Conservation (phyloP, 2,888 invertebrate genomes). For the Antheraea yamamai region DNA sequence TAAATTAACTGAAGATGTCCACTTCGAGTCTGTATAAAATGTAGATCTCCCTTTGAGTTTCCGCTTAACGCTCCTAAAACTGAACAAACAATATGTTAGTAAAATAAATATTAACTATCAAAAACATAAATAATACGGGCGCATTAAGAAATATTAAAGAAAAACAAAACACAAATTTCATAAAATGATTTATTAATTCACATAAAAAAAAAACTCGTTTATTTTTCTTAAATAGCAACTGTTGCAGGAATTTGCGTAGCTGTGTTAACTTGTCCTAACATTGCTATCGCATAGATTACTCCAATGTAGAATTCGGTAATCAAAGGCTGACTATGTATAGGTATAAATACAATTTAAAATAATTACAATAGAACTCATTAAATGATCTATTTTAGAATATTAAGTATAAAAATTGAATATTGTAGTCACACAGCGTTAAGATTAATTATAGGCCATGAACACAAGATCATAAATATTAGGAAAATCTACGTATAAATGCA, state of each 20-base stretch:
- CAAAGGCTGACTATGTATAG: not conserved
- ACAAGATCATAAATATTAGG: not conserved
- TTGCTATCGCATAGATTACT: not conserved
- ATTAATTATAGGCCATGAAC: not conserved
- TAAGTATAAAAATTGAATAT: too few species aligned
- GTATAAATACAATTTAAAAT: not conserved
- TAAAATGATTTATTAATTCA: not conserved
- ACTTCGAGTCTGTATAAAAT: slow-evolving; percentile 78
- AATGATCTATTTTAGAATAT: too few species aligned
- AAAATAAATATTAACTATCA: not conserved
- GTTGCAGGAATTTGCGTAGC: not conserved
- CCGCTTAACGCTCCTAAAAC: slow-evolving; percentile 63
- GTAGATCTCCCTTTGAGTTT: slow-evolving; percentile 66
- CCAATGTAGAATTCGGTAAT: not conserved
- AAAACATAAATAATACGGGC: not conserved
- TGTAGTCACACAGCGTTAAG: not conserved
- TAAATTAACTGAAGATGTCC: slow-evolving; percentile 75
- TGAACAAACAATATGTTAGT: slow-evolving; percentile 41
- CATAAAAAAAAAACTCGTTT: not conserved
- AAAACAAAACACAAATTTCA: not conserved
- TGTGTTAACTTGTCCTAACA: not conserved
- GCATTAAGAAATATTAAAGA: not conserved
- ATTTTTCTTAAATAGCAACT: not conserved
- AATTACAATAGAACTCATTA: too few species aligned
- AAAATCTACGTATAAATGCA: not conserved